These are phyloP conservation scores for Nemotelus nigrinus DNA, from an alignment of 2,888 invertebrate species.

Conservation along the genomic window DNA sequence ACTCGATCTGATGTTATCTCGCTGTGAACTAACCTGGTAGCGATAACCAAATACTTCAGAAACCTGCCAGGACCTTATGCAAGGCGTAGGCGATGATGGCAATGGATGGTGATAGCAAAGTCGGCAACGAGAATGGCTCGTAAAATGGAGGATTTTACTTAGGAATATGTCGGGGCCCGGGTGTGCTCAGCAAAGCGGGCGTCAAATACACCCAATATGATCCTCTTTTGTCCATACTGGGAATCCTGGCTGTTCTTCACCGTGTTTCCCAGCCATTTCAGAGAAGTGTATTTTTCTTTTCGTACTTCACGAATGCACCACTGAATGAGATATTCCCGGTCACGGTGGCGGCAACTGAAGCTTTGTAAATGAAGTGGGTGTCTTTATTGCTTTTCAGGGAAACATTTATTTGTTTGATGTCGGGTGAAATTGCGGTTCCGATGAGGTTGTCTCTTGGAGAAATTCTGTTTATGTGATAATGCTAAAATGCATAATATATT, in stretches of 20 bases:
- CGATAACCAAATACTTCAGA: conserved; percentile 22
- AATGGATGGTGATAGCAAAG: conserved; percentile 4
- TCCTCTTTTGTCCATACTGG: conserved; percentile 2
- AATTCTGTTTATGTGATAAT: too few species aligned
- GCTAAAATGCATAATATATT: too few species aligned
- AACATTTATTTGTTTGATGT: neutral
- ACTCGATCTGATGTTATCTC: conserved; percentile 42
- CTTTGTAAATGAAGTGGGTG: conserved; percentile 36
- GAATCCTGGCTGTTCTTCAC: conserved; percentile 14
- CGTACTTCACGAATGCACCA: conserved; percentile 2
- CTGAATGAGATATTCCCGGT: conserved; percentile 10
- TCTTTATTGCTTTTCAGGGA: neutral
- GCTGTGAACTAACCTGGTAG: conserved; percentile 23
- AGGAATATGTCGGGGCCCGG: conserved; percentile 30
- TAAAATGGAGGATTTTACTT: conserved; percentile 36
- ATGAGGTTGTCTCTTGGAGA: too few species aligned
- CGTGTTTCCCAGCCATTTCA: conserved; percentile 1
- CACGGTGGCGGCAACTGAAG: neutral
- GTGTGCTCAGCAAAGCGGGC: conserved; percentile 22
- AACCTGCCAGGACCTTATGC: conserved; percentile 17
- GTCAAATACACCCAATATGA: conserved; percentile 33
- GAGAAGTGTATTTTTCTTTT: conserved; percentile 32
- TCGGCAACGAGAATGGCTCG: conserved; percentile 20
- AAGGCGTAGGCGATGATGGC: conserved; percentile 17
- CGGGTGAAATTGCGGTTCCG: too few species aligned